Evolutionary conservation across 2,888 invertebrate species (phyloP).

Genomic region (Erebia aethiops): DNA sequence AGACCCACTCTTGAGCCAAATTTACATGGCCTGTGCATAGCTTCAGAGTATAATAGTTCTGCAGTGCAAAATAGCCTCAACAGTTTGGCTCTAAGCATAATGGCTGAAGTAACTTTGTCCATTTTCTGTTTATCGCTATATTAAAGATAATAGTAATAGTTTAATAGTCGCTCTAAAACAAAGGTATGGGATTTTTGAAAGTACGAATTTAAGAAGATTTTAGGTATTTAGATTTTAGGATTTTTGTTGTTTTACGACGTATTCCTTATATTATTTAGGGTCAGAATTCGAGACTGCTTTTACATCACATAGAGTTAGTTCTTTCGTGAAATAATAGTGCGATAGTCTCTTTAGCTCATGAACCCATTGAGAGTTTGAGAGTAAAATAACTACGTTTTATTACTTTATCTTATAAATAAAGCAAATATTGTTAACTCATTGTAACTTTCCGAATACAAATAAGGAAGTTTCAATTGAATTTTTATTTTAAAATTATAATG

Average conservation of each 20-base stretch:
- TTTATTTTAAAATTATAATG: neutral
- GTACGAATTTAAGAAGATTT: too few species aligned
- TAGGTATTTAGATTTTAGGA: too few species aligned
- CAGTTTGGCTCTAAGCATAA: slow-evolving; percentile 55
- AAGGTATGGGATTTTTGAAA: neutral
- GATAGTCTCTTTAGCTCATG: too few species aligned
- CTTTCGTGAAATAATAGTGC: too few species aligned
- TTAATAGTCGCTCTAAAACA: neutral
- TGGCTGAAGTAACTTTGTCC: slow-evolving; percentile 37
- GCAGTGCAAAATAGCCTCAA: slow-evolving; percentile 53
- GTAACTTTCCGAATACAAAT: neutral
- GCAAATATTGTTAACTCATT: neutral
- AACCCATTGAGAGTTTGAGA: too few species aligned
- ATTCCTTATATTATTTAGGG: too few species aligned
- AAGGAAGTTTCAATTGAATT: neutral
- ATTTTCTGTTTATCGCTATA: neutral
- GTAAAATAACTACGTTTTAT: neutral
- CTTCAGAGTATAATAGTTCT: slow-evolving; percentile 43
- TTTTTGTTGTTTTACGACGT: too few species aligned
- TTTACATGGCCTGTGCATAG: slow-evolving; percentile 48
- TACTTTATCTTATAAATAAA: too few species aligned
- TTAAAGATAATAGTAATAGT: neutral
- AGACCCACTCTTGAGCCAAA: slow-evolving; percentile 25
- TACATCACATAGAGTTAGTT: too few species aligned
- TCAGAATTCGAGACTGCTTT: too few species aligned